phyloP scores from a whole-genome alignment of 2,888 invertebrate species.

The Mylabris sibirica region DNA sequence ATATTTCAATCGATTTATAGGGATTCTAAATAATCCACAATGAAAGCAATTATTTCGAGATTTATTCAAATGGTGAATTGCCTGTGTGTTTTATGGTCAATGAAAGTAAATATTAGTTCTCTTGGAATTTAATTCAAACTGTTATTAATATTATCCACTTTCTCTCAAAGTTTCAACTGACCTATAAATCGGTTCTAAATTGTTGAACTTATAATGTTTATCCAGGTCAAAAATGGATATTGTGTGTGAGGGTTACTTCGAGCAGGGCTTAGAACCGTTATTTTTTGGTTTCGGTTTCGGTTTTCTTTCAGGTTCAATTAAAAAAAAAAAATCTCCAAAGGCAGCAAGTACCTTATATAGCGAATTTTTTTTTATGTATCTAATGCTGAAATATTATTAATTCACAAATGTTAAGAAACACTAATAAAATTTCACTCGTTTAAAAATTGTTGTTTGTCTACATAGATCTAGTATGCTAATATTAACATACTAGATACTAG shows the following conservation, averaged over 20 bases:
- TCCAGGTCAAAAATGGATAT: neutral
- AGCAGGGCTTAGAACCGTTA: too few relatives aligned
- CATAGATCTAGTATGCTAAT: too few relatives aligned
- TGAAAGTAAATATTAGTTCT: conserved; percentile 2
- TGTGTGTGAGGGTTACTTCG: neutral
- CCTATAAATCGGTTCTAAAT: neutral
- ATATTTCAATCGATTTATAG: neutral
- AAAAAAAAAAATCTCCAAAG: too few relatives aligned
- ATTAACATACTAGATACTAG: too few relatives aligned
- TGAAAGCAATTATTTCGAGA: neutral
- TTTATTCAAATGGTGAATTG: neutral
- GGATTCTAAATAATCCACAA: neutral
- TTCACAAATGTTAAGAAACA: too few relatives aligned
- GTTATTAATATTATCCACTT: neutral
- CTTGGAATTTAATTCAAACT: conserved; percentile 3
- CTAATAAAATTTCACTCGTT: too few relatives aligned
- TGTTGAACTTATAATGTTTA: neutral
- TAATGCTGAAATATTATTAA: too few relatives aligned
- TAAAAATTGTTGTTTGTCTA: too few relatives aligned
- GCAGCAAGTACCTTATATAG: too few relatives aligned
- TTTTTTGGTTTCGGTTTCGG: too few relatives aligned
- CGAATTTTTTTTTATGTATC: too few relatives aligned
- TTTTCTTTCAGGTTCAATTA: too few relatives aligned
- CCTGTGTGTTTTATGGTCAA: neutral
- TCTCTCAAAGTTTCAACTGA: neutral